Evolutionary conservation across 2,888 invertebrate genomes (phyloP).

Genomic region (Copidosoma aretas): DNA sequence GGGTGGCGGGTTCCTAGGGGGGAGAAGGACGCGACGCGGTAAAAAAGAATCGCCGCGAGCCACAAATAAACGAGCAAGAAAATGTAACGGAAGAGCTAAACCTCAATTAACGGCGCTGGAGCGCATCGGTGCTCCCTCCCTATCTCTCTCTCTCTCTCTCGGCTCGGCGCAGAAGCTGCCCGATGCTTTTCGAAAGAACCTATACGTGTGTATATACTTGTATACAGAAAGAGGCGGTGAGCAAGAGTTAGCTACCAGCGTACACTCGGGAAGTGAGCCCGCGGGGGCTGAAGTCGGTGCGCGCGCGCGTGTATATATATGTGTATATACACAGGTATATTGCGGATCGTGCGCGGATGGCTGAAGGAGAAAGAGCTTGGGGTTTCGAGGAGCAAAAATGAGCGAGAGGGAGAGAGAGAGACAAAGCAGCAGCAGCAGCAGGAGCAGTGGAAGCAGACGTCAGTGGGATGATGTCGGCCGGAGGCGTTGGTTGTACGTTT

Average conservation of each 20-base stretch:
- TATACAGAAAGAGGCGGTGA: background rate
- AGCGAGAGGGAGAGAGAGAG: too few relatives aligned
- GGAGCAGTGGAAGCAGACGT: too few relatives aligned
- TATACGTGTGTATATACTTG: background rate
- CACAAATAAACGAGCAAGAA: conserved; percentile 35
- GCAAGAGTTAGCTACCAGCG: conserved; percentile 6
- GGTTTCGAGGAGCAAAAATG: too few relatives aligned
- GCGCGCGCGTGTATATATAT: background rate
- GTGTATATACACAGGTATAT: too few relatives aligned
- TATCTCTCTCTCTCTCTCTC: too few relatives aligned
- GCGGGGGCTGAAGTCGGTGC: background rate
- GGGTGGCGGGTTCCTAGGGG: background rate
- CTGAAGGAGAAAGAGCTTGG: background rate
- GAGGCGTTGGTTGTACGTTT: conserved; percentile 28
- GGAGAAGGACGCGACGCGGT: background rate
- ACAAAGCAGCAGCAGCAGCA: too few relatives aligned
- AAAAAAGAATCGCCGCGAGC: conserved; percentile 29
- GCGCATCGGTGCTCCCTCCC: conserved; percentile 21
- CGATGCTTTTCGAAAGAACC: conserved; percentile 34
- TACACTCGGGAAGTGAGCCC: background rate
- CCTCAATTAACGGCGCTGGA: conserved; percentile 26
- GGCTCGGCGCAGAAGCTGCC: background rate
- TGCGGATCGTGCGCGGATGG: too few relatives aligned
- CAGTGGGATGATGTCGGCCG: conserved; percentile 21
- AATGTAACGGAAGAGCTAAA: conserved; percentile 31